Base-by-base conservation (phyloP, 2,888 invertebrate species). In the Bruchidius siliquastri region DNA sequence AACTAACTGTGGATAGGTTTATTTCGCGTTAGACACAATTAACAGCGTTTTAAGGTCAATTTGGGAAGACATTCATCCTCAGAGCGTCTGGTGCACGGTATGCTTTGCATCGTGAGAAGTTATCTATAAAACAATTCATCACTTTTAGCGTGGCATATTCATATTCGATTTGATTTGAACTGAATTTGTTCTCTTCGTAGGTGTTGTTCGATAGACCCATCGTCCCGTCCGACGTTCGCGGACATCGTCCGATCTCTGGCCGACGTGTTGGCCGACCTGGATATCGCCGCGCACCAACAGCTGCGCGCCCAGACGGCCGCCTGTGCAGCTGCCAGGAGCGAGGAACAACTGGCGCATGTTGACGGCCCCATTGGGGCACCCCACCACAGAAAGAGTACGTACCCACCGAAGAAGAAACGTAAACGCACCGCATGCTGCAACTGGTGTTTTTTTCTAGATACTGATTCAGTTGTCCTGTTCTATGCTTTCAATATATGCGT, bases 201-300 rank as follows among this genome's bases (percentile, higher is more conserved):
- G 76, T 86, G 86, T 81, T 86, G 86, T 77, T 82, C 85, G 21
- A 85, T 86, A 26, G 96, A 97, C 85, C 93, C 96, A 26, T 94
- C 93, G 85, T 94, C 92, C 85, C 92, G 97, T 81, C 97, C 97
- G 75, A 92, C 93, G 80, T 97, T 97, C 88, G 90, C 91, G 68
- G 96, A 96, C 86, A 93, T 95, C 84, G 91, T 91, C 81, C 89
- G 90, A 81, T 92, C 90, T 84, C 87, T 92, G 78, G 89, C 88
- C 75, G 89, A 90, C 80, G 88, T 92, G 76, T 88, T 91, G 84
- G 79, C 79, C 67, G 86, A 86, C 66, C 74, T 85, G 77, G 82
- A 82, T 77, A 82, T 84, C 73, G 80, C 85, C 67, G 82, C 85
- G 26, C 22, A 69, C 20, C 22, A 69, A 69, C 81, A 81, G 66